Evolutionary conservation across 2,888 invertebrate genomes (phyloP).

Genomic region (Amphiduros pacificus): DNA sequence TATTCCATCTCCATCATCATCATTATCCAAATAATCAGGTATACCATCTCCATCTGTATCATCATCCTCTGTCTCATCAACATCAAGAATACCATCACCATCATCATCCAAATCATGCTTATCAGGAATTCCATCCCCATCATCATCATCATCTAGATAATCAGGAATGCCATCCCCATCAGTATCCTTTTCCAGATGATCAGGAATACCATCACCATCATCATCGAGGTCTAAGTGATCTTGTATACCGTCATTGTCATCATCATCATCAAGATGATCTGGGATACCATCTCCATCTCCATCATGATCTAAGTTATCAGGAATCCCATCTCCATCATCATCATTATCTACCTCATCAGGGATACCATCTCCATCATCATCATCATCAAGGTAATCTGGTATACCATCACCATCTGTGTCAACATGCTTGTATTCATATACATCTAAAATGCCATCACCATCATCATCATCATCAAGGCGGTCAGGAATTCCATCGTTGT

Average conservation of each 20-base stretch:
- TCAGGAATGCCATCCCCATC: slow-evolving; percentile 27
- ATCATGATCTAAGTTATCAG: slow-evolving; percentile 33
- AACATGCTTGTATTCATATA: slow-evolving; percentile 32
- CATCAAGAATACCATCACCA: slow-evolving; percentile 28
- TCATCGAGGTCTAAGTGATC: slow-evolving; percentile 33
- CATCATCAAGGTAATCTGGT: slow-evolving; percentile 36
- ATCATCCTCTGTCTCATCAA: slow-evolving; percentile 31
- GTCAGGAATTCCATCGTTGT: slow-evolving; percentile 36
- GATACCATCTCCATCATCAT: slow-evolving; percentile 30
- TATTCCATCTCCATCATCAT: slow-evolving; percentile 37
- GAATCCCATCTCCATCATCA: slow-evolving; percentile 35
- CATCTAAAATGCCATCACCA: slow-evolving; percentile 30
- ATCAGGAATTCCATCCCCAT: slow-evolving; percentile 35
- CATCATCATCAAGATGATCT: slow-evolving; percentile 26
- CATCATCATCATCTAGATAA: slow-evolving; percentile 33
- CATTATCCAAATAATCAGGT: slow-evolving; percentile 32
- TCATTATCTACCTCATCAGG: slow-evolving; percentile 35
- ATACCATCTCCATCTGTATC: slow-evolving; percentile 44
- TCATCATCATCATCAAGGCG: slow-evolving; percentile 26
- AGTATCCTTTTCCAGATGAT: slow-evolving; percentile 34
- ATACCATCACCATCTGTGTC: slow-evolving; percentile 51
- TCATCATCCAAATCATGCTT: slow-evolving; percentile 17
- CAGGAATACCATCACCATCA: slow-evolving; percentile 49
- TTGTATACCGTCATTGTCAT: slow-evolving; percentile 41
- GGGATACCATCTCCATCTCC: slow-evolving; percentile 29